Base-by-base conservation (phyloP, 2,797 vertebrate species). In the Alouatta caraya region DNA sequence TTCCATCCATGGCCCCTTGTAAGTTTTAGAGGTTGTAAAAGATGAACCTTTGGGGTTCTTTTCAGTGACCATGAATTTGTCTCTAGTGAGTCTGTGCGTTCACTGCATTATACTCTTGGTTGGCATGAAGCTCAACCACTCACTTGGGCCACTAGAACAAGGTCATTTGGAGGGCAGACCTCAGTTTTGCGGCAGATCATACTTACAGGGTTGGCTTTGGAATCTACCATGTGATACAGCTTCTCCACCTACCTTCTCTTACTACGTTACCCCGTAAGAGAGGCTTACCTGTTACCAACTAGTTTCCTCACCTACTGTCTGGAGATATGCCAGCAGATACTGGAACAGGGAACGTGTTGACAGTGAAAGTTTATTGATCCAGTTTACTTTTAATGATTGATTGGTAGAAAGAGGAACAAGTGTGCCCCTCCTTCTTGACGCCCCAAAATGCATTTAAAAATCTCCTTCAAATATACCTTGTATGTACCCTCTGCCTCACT, bases 201-300 rank as follows among this genome's bases (percentile, higher is more conserved):
- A n/a, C 0, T 19, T 46, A 70, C 2, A 70, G 22, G 44, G 30
- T 15, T 5, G 24, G 80, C 2, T 57, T 28, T 79, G 48, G 57
- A 67, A 59, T n/a, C 6, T 17, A 5, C 30, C 26, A 37, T 0
- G 0, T 6, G n/a, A n/a, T 5, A 26, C 19, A 57, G 19, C 15
- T 72, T 87, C 76, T 93, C 61, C 13, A 37, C 26, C 75, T 44
- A 67, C 17, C 30, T 14, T 78, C 76, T 85, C 48, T 42, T 86
- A 17, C 50, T 86, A 33, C 24, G 11, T 33, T 42, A 57, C 17
- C 0, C 28, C 14, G 39, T 8, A 50, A 76, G 37, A 14, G n/a
- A 12, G 5, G 46, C 81, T 78, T 10, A 42, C 46, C 33, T 84
- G 17, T 30, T 21, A 81, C 15, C 22, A 87, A n/a, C 48, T 26